Evolutionary conservation across 2,797 vertebrate genomes (phyloP).

Genomic region (Enteromius mattozi): DNA sequence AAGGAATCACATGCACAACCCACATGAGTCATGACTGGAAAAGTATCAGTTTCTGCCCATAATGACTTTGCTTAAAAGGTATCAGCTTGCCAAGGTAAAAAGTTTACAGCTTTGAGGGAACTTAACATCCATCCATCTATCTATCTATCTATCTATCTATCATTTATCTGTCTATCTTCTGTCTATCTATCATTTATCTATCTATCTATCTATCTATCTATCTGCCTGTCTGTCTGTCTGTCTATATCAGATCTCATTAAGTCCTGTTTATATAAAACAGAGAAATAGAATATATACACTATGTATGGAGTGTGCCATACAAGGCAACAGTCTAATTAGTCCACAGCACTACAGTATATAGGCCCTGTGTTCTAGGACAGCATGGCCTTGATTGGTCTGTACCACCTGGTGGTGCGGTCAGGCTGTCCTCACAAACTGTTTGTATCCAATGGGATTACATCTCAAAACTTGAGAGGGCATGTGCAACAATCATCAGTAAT

Average conservation of each 20-base stretch:
- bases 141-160: not conserved
- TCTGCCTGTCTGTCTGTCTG: not conserved
- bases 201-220: not conserved
- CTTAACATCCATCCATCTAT: not conserved
- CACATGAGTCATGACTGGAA: conserved; percentile 2
- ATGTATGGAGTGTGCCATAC: not conserved
- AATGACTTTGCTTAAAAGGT: not conserved
- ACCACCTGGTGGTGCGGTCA: conserved; percentile 62
- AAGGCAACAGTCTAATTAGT: conserved; percentile 19
- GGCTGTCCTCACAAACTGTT: conserved; percentile 64
- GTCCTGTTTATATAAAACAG: not conserved
- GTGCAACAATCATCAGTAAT: conserved; percentile 67
- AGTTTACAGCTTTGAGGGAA: not conserved
- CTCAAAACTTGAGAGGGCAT: conserved; percentile 64
- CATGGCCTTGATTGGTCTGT: conserved; percentile 61
- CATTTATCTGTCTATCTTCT: too few species aligned
- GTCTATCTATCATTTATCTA: not conserved
- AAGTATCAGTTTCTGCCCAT: conserved; percentile 1
- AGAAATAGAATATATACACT: not conserved
- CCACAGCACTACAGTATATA: not conserved
- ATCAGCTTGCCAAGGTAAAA: conserved; percentile 1
- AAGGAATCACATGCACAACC: conserved; percentile 37
- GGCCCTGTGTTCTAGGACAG: conserved; percentile 53
- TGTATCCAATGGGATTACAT: conserved; percentile 64
- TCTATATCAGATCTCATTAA: not conserved